These are phyloP conservation scores for Bucco capensis DNA, from an alignment of 2,113 vertebrate species.

Conservation along the genomic window DNA sequence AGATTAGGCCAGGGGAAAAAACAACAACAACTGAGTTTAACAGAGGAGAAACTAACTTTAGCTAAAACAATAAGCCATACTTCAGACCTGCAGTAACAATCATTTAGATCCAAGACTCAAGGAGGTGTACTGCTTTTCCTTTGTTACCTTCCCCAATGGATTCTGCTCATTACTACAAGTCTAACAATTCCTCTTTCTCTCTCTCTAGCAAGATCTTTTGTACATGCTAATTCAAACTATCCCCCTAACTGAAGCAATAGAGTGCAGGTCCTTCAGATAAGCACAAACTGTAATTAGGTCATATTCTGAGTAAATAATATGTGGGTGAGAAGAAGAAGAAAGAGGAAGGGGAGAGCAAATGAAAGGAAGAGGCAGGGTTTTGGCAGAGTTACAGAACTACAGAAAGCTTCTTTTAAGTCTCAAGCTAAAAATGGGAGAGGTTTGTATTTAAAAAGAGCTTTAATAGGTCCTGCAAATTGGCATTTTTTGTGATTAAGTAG, in stretches of 20 bases:
- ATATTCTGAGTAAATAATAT: slow-evolving; percentile 24
- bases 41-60: not conserved
- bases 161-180: not conserved
- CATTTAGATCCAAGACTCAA: not conserved
- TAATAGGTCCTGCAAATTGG: not conserved
- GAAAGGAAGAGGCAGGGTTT: not conserved
- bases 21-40: not conserved
- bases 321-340: slow-evolving; percentile 45
- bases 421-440: not conserved
- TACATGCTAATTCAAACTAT: not conserved
- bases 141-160: not conserved
- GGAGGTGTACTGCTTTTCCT: not conserved
- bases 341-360: not conserved
- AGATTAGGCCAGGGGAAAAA: slow-evolving; percentile 25
- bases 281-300: slow-evolving; percentile 16
- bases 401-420: slow-evolving; percentile 13
- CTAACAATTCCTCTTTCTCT: not conserved
- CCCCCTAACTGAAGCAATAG: not conserved
- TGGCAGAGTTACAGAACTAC: slow-evolving; percentile 6
- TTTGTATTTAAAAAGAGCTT: not conserved
- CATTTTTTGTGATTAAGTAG: not conserved
- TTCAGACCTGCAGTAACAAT: slow-evolving; percentile 1
- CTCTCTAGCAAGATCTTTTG: not conserved
- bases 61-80: not conserved
- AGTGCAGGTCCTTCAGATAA: slow-evolving; percentile 34